phyloP scores from a whole-genome alignment of 2,888 invertebrate species.

The Conistra vaccinii region DNA sequence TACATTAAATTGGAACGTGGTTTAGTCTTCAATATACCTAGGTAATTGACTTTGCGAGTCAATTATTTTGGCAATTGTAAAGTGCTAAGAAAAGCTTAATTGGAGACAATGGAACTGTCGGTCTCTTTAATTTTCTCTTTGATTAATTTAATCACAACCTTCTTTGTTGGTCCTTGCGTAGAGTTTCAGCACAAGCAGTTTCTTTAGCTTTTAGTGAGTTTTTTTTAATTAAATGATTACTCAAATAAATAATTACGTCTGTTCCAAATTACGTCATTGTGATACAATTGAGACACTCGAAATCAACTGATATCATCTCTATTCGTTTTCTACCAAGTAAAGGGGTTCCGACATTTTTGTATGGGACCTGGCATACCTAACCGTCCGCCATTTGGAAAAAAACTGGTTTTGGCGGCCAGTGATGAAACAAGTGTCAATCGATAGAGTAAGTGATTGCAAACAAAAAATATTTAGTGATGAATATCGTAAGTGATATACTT shows the following conservation, averaged over 20 bases:
- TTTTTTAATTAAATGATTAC: neutral
- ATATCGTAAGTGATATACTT: too few species aligned
- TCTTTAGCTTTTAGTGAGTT: neutral
- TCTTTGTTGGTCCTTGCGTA: neutral
- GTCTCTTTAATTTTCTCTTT: constrained; percentile 41
- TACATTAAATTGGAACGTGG: constrained; percentile 1
- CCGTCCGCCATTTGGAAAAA: too few species aligned
- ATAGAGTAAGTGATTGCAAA: too few species aligned
- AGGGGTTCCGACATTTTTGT: too few species aligned
- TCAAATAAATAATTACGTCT: neutral
- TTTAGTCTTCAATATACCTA: constrained; percentile 4
- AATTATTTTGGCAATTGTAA: constrained; percentile 37
- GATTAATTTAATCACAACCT: constrained; percentile 24
- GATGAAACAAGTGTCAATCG: too few species aligned
- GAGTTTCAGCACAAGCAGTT: neutral
- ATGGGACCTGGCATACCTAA: too few species aligned
- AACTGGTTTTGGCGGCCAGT: too few species aligned
- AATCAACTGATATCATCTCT: neutral
- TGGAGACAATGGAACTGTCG: constrained; percentile 30
- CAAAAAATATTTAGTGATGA: too few species aligned
- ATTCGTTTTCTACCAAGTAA: constrained; percentile 7
- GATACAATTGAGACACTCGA: neutral
- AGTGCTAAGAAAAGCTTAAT: constrained; percentile 42
- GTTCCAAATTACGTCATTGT: neutral
- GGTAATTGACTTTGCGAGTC: constrained; percentile 27